A percentile compares a stretch with the other conserved stretches of the same genome.
Conservation (phyloP, 2,797 vertebrate genomes). For the Tauraco hartlaubi region DNA sequence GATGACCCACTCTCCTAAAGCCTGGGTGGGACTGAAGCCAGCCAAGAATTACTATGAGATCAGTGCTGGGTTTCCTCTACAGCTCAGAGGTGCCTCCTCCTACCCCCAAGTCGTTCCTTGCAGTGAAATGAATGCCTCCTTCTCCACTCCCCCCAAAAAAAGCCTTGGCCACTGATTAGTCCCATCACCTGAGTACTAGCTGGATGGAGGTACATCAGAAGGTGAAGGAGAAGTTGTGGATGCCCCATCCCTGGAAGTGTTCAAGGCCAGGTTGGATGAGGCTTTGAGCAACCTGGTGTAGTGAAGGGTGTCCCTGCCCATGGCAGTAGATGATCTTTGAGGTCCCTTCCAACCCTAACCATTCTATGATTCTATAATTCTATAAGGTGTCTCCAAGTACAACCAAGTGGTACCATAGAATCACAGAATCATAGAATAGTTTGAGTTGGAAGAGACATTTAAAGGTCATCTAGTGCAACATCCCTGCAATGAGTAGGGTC, state of each 20-base stretch:
- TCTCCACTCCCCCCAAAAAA: background rate
- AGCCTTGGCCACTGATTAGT: background rate
- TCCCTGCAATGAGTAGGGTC: no score
- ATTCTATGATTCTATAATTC: no score
- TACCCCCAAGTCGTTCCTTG: rapidly evolving
- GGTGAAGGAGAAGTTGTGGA: no score
- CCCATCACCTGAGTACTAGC: background rate
- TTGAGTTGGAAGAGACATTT: no score
- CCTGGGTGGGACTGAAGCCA: background rate
- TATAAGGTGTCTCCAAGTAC: background rate
- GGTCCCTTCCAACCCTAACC: no score
- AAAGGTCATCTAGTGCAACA: no score
- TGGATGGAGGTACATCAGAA: background rate
- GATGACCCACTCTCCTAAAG: background rate
- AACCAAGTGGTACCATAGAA: background rate
- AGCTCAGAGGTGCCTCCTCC: background rate
- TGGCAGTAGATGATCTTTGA: no score
- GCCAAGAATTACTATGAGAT: background rate
- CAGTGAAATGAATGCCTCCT: background rate
- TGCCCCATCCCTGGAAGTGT: no score
- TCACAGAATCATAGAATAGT: no score
- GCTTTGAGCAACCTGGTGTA: no score
- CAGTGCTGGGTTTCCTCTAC: background rate
- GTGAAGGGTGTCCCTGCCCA: no score
- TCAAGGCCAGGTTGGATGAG: no score